Evolutionary conservation across 2,888 invertebrate genomes (phyloP).

Genomic region (Melanostoma mellinum): DNA sequence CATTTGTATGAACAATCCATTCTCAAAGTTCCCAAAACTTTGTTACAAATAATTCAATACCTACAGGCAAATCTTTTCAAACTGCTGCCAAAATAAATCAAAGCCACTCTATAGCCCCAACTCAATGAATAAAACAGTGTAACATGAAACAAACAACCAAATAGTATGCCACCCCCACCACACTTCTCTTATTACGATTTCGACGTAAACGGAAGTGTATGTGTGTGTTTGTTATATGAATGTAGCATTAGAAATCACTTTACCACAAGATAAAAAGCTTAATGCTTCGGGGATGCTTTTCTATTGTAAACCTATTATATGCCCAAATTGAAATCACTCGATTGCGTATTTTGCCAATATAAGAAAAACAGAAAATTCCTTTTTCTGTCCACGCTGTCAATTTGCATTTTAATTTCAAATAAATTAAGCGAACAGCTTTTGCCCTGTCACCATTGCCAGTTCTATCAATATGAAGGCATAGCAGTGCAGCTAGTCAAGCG

Average conservation of each 20-base stretch:
- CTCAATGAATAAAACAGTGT: too few relatives aligned
- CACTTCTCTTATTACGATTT: too few relatives aligned
- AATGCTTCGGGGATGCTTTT: slow-evolving; percentile 9
- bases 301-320: slow-evolving; percentile 32
- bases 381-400: slow-evolving; percentile 63
- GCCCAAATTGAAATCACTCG: slow-evolving; percentile 48
- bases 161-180: too few relatives aligned
- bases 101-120: too few relatives aligned
- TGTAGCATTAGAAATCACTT: background rate
- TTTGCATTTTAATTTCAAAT: slow-evolving; percentile 70
- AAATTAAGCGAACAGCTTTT: slow-evolving; percentile 63
- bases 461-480: slow-evolving; percentile 32
- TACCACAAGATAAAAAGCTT: background rate
- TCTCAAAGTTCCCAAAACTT: too few relatives aligned
- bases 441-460: slow-evolving; percentile 25
- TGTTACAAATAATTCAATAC: too few relatives aligned
- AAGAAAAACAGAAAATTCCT: slow-evolving; percentile 25
- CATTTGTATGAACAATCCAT: too few relatives aligned
- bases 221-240: too few relatives aligned
- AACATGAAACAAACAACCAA: too few relatives aligned
- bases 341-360: slow-evolving; percentile 43
- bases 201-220: too few relatives aligned
- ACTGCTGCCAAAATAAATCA: too few relatives aligned
- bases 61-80: too few relatives aligned
- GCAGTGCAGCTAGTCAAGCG: slow-evolving; percentile 44